Percentiles rank a stretch among this genome's conserved stretches.
phyloP scores from a whole-genome alignment of 30 jellyfish, hydroid and myxozoan species.

The Chrysaora quinquecirrha region DNA sequence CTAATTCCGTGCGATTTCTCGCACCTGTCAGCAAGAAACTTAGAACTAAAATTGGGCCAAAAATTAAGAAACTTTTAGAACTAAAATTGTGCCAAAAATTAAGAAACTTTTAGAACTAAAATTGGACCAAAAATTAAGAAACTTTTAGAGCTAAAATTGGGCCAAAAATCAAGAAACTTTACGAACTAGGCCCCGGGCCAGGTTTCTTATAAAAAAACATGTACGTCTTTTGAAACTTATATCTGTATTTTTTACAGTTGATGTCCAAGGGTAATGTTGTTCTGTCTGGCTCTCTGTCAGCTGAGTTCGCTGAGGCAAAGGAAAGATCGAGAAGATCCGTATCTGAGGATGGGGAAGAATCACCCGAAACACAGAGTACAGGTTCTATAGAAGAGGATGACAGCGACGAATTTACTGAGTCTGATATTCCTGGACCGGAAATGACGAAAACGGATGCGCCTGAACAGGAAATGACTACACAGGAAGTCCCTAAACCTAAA shows the following conservation, averaged over 20 bases:
- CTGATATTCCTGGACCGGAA: not conserved
- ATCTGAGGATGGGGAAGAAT: not conserved
- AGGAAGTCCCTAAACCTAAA: not conserved
- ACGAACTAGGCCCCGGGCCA: too few species aligned
- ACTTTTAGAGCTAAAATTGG: too few species aligned
- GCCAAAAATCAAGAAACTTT: too few species aligned
- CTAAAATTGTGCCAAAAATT: too few species aligned
- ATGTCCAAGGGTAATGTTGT: slow-evolving; percentile 82
- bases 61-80: too few species aligned
- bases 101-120: too few species aligned
- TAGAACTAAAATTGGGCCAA: too few species aligned
- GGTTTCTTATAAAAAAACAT: too few species aligned
- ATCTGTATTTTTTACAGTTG: slow-evolving; percentile 50
- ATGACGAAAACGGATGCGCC: not conserved
- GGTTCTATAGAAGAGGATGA: not conserved
- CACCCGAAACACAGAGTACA: slow-evolving; percentile 2
- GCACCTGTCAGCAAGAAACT: too few species aligned
- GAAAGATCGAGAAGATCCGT: slow-evolving; percentile 17
- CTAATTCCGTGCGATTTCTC: too few species aligned
- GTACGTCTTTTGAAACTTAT: too few species aligned
- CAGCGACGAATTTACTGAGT: not conserved
- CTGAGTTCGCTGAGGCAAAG: slow-evolving; percentile 33
- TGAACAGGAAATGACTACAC: not conserved
- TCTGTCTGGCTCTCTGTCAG: slow-evolving; percentile 49
- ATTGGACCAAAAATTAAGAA: too few species aligned